Conservation (phyloP, 2,797 vertebrate genomes). For the Anisognathus igniventris region DNA sequence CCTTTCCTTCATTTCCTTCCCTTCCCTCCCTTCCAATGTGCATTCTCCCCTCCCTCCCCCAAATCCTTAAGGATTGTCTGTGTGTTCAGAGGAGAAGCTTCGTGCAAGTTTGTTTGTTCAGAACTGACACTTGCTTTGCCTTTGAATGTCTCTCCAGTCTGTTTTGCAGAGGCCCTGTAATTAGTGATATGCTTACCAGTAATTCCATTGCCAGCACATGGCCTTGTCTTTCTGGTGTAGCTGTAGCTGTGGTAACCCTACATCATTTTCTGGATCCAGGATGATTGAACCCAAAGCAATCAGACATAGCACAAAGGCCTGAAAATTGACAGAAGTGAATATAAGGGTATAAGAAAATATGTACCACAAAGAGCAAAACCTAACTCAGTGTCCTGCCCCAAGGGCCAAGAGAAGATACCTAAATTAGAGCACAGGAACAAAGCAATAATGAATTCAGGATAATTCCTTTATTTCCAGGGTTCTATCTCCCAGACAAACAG, state of each 20-base stretch:
- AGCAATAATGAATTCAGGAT: background rate
- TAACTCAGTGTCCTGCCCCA: background rate
- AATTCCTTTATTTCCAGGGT: background rate
- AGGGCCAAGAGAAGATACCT: background rate
- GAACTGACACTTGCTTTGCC: background rate
- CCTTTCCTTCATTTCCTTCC: background rate
- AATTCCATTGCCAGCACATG: rapidly evolving
- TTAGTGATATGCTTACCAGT: background rate
- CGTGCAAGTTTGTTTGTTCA: background rate
- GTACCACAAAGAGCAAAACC: background rate
- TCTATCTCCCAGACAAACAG: background rate
- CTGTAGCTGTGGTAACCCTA: background rate
- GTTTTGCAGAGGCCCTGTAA: background rate
- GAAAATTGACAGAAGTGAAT: background rate
- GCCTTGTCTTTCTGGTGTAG: background rate
- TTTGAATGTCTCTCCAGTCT: background rate
- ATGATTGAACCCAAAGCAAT: background rate
- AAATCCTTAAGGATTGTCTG: background rate
- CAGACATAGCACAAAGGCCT: background rate
- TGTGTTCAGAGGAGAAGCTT: background rate
- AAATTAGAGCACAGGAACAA: background rate
- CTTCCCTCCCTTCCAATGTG: background rate
- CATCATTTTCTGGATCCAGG: background rate
- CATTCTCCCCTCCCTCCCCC: background rate
- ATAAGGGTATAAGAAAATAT: background rate